phyloP scores from a whole-genome alignment of 1,140 invertebrate genomes.

The Drosophila parabipectinata region DNA sequence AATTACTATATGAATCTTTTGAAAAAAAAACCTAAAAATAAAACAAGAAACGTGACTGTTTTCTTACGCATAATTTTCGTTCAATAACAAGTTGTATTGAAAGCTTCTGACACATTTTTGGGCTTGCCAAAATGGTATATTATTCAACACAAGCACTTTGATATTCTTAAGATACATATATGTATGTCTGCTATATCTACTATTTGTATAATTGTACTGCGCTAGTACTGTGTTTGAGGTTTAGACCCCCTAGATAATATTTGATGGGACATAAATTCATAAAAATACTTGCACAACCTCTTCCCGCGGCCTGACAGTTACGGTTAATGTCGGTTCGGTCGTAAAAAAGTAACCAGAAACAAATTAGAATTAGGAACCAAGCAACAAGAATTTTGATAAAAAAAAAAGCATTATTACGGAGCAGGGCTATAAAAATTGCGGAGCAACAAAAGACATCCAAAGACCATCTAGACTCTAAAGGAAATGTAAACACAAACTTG shows the following conservation, averaged over 20 bases:
- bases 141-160: slow-evolving; percentile 5
- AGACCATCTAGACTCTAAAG: slow-evolving; percentile 10
- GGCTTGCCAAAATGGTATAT: slow-evolving; percentile 28
- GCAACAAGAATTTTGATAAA: slow-evolving; percentile 44
- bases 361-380: slow-evolving; percentile 47
- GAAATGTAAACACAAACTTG: slow-evolving; percentile 72
- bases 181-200: no score
- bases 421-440: slow-evolving; percentile 47
- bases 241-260: slow-evolving; percentile 63
- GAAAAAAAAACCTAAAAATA: neutral
- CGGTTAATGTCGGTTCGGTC: slow-evolving; percentile 71
- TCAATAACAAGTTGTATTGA: neutral
- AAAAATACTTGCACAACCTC: slow-evolving; percentile 38
- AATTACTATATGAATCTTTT: no score
- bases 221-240: neutral
- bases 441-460: slow-evolving; percentile 14
- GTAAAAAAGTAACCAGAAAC: slow-evolving; percentile 57
- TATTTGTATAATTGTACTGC: neutral
- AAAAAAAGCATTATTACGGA: slow-evolving; percentile 42
- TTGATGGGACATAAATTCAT: slow-evolving; percentile 65
- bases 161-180: no score
- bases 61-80: neutral
- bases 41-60: neutral
- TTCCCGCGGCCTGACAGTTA: slow-evolving; percentile 60
- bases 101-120: slow-evolving; percentile 12